Evolutionary conservation across 2,797 vertebrate species (phyloP).

Genomic region (Salmo trutta): DNA sequence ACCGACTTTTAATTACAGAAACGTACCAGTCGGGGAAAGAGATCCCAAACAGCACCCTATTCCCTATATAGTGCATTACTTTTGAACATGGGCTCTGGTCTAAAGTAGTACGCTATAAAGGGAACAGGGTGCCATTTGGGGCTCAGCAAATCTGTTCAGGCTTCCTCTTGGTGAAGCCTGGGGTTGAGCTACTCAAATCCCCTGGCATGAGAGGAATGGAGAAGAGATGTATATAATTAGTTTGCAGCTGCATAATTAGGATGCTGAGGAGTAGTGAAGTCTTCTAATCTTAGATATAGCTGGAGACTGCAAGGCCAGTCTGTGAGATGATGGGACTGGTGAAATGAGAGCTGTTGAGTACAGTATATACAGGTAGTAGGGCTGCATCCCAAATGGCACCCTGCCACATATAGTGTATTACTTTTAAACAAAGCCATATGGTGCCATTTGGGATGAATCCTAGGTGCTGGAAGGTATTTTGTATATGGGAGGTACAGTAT

Average conservation of each 20-base stretch:
- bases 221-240: not conserved
- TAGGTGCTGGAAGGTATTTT: too few relatives aligned
- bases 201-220: not conserved
- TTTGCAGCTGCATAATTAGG: not conserved
- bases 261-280: not conserved
- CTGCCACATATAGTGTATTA: not conserved
- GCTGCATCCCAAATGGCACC: not conserved
- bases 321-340: not conserved
- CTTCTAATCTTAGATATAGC: not conserved
- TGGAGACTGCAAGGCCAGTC: not conserved
- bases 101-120: too few relatives aligned
- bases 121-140: too few relatives aligned
- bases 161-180: not conserved
- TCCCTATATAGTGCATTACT: too few relatives aligned
- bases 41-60: too few relatives aligned
- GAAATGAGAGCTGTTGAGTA: not conserved
- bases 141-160: too few relatives aligned
- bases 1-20: constrained; percentile 2
- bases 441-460: not conserved
- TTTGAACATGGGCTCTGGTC: too few relatives aligned
- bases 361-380: not conserved
- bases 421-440: not conserved
- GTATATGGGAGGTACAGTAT: too few relatives aligned
- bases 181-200: not conserved
- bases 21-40: too few relatives aligned